Conservation (phyloP, 2,113 vertebrate species). For the Daboia siamensis region DNA sequence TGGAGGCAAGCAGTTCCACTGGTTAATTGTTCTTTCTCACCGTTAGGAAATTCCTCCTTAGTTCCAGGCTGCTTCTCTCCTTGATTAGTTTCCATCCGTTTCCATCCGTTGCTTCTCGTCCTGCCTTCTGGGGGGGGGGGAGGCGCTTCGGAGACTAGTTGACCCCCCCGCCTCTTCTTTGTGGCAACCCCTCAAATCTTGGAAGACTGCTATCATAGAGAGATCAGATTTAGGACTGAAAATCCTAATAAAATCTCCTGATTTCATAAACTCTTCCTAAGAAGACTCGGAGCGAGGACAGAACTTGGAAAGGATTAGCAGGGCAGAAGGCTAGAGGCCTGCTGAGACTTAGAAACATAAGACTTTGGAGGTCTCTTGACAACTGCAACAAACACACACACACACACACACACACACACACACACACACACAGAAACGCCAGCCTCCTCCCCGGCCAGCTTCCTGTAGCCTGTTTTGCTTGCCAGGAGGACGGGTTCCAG, state of each 20-base stretch:
- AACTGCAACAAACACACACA: slow-evolving; percentile 33
- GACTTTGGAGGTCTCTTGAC: slow-evolving; percentile 59
- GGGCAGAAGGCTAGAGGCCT: slow-evolving; percentile 50
- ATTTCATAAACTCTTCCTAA: neutral
- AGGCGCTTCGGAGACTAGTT: too few relatives aligned
- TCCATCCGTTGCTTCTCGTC: too few relatives aligned
- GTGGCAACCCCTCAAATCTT: neutral
- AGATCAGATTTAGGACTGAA: neutral
- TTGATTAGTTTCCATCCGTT: too few relatives aligned
- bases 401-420: too few relatives aligned
- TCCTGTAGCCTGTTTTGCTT: slow-evolving; percentile 61
- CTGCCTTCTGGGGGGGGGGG: too few relatives aligned
- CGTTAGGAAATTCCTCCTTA: too few relatives aligned
- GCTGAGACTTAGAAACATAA: slow-evolving; percentile 60
- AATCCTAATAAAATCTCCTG: neutral
- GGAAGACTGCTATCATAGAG: neutral
- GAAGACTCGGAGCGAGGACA: slow-evolving; percentile 12
- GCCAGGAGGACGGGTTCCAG: slow-evolving; percentile 55
- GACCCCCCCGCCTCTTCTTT: neutral
- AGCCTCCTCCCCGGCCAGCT: slow-evolving; percentile 49
- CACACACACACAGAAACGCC: too few relatives aligned
- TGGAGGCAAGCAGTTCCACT: too few relatives aligned
- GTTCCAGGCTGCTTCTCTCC: too few relatives aligned
- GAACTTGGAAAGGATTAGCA: slow-evolving; percentile 38
- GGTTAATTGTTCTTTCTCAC: too few relatives aligned